These are phyloP conservation scores for Stenoptilia bipunctidactyla DNA, from an alignment of 2,888 invertebrate genomes.

Conservation along the genomic window DNA sequence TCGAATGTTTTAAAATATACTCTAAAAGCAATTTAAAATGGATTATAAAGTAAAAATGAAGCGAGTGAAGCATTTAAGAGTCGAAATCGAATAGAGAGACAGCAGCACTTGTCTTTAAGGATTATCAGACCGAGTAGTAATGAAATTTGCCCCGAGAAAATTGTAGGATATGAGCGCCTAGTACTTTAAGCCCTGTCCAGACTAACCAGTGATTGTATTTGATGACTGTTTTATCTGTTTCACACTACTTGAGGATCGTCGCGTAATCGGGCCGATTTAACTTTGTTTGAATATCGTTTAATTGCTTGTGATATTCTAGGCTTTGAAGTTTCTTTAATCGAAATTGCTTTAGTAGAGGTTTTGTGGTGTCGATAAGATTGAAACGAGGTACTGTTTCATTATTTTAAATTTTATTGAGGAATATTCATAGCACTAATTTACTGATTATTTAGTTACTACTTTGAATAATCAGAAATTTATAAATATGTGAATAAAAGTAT, in stretches of 20 bases:
- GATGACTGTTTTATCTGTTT: conserved; percentile 66
- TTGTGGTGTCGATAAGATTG: background rate
- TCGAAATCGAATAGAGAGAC: conserved; percentile 60
- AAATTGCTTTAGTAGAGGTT: background rate
- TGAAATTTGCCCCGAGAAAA: conserved; percentile 64
- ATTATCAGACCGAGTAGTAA: conserved; percentile 65
- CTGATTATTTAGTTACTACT: too few relatives aligned
- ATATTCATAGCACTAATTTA: too few relatives aligned
- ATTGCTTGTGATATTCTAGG: conserved; percentile 36
- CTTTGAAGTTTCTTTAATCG: conserved; percentile 21
- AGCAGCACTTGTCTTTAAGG: conserved; percentile 55
- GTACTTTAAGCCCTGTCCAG: conserved; percentile 59
- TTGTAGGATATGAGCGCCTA: conserved; percentile 53
- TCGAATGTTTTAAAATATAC: conserved; percentile 53
- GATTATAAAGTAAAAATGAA: conserved; percentile 64
- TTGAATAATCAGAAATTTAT: too few relatives aligned
- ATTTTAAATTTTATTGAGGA: background rate
- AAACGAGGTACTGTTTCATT: background rate
- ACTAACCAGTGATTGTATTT: conserved; percentile 60
- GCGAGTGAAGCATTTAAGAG: conserved; percentile 55
- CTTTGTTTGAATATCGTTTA: conserved; percentile 37
- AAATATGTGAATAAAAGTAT: too few relatives aligned
- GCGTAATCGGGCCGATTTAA: conserved; percentile 42
- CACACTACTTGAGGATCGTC: conserved; percentile 39
- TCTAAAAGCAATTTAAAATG: conserved; percentile 61